A percentile compares a stretch with the other conserved stretches of the same genome.
Evolutionary conservation across 2,797 vertebrate genomes (phyloP).

Genomic region (Phyllotis vaccarum): DNA sequence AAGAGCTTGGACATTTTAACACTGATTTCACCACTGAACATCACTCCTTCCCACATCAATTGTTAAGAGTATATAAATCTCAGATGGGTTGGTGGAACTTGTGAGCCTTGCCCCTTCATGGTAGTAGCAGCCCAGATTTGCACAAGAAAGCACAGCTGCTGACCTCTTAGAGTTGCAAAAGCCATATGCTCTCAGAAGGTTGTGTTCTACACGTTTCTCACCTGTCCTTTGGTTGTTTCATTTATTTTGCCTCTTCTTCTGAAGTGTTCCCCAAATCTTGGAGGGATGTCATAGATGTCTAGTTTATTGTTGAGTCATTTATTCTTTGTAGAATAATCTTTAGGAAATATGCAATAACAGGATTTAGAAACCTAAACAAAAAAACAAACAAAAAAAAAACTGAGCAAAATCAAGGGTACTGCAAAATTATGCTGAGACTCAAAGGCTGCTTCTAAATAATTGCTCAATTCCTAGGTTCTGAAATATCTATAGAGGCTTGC

Average conservation of each 20-base stretch:
- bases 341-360: background rate
- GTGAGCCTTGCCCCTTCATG: background rate
- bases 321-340: conserved; percentile 27
- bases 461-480: background rate
- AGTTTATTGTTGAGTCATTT: background rate
- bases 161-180: too few species aligned
- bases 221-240: background rate
- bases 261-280: background rate
- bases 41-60: background rate
- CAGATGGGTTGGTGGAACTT: background rate
- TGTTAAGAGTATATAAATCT: too few species aligned
- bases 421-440: conserved; percentile 29
- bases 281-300: background rate
- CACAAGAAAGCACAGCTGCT: background rate
- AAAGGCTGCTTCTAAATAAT: background rate
- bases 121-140: background rate
- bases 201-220: background rate
- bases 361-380: conserved; percentile 30
- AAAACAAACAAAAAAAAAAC: conserved; percentile 20
- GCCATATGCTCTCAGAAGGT: background rate
- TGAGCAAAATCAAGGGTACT: background rate
- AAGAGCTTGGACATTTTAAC: background rate
- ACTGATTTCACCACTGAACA: background rate
- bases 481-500: conserved; percentile 3
- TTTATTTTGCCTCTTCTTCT: background rate